phyloP scores from a whole-genome alignment of 2,113 vertebrate genomes.

The Corythornis cristatus region DNA sequence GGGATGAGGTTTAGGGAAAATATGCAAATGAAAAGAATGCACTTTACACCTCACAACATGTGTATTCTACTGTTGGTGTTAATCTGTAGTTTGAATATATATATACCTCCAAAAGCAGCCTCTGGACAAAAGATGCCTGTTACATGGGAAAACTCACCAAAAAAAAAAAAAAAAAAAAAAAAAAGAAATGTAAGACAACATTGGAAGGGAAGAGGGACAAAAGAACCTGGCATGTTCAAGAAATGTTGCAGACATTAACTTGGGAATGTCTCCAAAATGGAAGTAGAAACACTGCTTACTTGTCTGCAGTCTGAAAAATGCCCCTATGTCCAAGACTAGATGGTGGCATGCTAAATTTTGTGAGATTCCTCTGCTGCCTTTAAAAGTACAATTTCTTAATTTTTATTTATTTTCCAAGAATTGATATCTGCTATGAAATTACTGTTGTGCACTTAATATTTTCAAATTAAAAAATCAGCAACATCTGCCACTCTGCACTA shows the following conservation, averaged over 20 bases:
- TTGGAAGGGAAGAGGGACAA: background rate
- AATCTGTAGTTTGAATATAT: background rate
- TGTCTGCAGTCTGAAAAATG: background rate
- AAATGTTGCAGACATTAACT: background rate
- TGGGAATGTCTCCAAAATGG: background rate
- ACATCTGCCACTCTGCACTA: slow-evolving; percentile 75
- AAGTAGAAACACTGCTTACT: background rate
- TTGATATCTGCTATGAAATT: slow-evolving; percentile 32
- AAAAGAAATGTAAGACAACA: background rate
- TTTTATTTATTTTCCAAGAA: slow-evolving; percentile 41
- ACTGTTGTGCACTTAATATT: slow-evolving; percentile 55
- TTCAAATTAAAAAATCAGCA: slow-evolving; percentile 62
- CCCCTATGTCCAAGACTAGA: background rate
- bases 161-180: background rate
- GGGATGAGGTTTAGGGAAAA: background rate
- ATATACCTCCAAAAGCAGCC: background rate
- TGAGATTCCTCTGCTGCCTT: background rate
- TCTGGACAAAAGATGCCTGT: background rate
- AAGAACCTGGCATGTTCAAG: background rate
- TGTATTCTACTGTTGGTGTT: rapidly evolving
- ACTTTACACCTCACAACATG: background rate
- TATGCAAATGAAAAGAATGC: background rate
- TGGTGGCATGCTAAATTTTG: background rate
- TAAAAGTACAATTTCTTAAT: background rate
- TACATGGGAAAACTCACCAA: background rate